Conservation (phyloP, 92 coral and sea anemone genomes). For the Porites lobata region DNA sequence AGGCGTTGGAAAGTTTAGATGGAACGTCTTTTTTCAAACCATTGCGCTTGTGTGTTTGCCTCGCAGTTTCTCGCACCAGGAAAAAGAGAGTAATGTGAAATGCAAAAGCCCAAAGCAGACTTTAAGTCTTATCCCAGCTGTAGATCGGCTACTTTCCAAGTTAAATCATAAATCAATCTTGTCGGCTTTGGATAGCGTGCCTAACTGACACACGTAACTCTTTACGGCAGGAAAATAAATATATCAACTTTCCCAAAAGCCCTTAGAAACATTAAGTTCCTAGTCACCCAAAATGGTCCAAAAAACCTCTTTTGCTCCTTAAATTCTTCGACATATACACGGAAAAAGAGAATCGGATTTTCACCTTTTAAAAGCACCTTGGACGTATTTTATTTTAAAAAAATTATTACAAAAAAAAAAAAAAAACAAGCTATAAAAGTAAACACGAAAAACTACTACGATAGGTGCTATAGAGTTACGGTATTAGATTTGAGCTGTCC, state of each 20-base stretch:
- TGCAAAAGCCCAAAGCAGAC: slow-evolving; percentile 19
- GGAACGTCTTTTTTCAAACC: neutral
- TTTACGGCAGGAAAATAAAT: slow-evolving; percentile 9
- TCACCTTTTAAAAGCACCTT: neutral
- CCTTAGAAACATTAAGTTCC: neutral
- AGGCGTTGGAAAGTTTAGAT: neutral
- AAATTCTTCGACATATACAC: no score
- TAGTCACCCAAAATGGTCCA: neutral
- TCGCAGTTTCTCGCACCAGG: slow-evolving; percentile 10
- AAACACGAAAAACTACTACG: neutral
- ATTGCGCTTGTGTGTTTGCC: neutral
- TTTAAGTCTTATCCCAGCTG: slow-evolving; percentile 14
- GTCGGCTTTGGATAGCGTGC: slow-evolving; percentile 8
- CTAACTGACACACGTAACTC: slow-evolving; percentile 4
- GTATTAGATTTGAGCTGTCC: slow-evolving; percentile 12
- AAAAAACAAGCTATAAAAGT: no score
- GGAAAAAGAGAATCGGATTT: neutral
- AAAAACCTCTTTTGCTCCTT: neutral
- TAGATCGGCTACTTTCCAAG: slow-evolving; percentile 32
- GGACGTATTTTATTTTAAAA: neutral
- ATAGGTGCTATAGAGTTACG: slow-evolving; percentile 25
- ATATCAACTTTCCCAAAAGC: neutral
- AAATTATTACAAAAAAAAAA: neutral
- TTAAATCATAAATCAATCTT: slow-evolving; percentile 53
- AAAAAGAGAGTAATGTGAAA: slow-evolving; percentile 12